A percentile compares a stretch with the other conserved stretches of the same genome.
Conservation (phyloP, 2,113 vertebrate species). For the Xiphophorus couchianus region DNA sequence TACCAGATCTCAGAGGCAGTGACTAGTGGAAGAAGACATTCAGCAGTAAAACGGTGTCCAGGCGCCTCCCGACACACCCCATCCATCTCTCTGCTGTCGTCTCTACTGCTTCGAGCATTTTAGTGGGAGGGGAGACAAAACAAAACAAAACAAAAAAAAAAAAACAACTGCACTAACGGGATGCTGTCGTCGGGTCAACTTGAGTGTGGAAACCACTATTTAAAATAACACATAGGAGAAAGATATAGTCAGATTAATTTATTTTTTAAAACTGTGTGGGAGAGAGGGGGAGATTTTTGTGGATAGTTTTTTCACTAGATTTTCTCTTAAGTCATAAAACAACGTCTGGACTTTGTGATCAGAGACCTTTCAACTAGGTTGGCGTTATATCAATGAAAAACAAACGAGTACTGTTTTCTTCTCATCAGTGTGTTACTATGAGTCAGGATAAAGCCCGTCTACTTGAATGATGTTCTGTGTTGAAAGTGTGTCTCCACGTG, state of each 20-base stretch:
- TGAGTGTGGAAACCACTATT: conserved; percentile 67
- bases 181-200: conserved; percentile 68
- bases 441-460: conserved; percentile 75
- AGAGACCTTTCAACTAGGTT: conserved; percentile 62
- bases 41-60: conserved; percentile 41
- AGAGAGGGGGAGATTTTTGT: conserved; percentile 33
- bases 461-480: conserved; percentile 77
- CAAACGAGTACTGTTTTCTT: conserved; percentile 68
- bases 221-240: conserved; percentile 43
- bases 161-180: conserved; percentile 74
- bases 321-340: conserved; percentile 64
- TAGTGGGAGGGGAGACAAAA: background rate
- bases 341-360: conserved; percentile 64
- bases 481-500: conserved; percentile 53
- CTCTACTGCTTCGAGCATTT: conserved; percentile 58
- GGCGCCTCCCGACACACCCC: conserved; percentile 29
- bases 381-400: conserved; percentile 66
- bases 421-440: conserved; percentile 73
- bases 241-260: conserved; percentile 57
- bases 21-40: conserved; percentile 54
- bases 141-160: background rate
- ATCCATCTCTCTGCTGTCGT: conserved; percentile 49
- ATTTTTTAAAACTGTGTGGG: conserved; percentile 39
- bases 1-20: conserved; percentile 78
- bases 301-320: conserved; percentile 60